Conservation (phyloP, 2,113 vertebrate species). For the Lagopus muta region DNA sequence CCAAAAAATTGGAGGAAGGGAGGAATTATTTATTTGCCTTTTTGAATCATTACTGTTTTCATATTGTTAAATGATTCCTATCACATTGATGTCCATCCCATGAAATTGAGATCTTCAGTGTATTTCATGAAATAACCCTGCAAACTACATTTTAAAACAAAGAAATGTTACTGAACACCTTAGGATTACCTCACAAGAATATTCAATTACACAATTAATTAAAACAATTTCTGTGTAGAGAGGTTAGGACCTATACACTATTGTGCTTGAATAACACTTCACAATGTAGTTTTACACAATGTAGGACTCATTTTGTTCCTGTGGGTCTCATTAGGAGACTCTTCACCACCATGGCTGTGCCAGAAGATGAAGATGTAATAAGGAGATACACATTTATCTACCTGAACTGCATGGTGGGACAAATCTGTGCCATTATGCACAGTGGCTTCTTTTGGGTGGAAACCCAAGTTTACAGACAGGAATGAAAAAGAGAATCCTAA, state of each 20-base stretch:
- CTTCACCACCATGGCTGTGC: background rate
- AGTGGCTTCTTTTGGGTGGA: background rate
- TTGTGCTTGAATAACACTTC: background rate
- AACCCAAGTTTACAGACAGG: background rate
- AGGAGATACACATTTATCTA: background rate
- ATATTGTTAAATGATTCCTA: background rate
- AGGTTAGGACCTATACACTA: background rate
- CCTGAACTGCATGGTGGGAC: background rate
- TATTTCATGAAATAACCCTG: background rate
- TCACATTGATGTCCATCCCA: background rate
- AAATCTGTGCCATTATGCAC: background rate
- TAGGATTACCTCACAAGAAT: background rate
- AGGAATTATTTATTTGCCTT: background rate
- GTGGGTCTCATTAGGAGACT: background rate
- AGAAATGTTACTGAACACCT: background rate
- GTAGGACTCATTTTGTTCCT: background rate
- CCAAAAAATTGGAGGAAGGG: fast-evolving
- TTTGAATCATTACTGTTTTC: background rate
- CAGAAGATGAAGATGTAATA: background rate
- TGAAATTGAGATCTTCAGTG: background rate
- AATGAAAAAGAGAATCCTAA: background rate
- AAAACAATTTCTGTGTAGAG: background rate
- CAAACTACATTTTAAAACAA: background rate
- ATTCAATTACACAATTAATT: background rate
- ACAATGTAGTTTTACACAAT: no score